phyloP scores from a whole-genome alignment of 2,113 vertebrate species.

The Aramus guarauna region DNA sequence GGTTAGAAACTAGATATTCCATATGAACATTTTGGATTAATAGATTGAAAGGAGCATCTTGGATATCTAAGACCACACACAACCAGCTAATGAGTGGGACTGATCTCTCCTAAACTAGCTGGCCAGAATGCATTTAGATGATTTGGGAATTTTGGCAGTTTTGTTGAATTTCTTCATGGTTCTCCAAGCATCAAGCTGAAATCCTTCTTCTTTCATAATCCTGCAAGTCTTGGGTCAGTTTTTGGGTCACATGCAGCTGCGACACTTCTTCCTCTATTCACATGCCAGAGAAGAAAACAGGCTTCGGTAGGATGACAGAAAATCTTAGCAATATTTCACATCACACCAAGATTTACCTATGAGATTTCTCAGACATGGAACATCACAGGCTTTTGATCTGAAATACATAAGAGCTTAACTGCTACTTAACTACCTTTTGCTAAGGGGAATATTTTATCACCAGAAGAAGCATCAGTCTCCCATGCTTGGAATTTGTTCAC shows the following conservation, averaged over 20 bases:
- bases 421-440: neutral
- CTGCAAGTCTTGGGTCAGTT: neutral
- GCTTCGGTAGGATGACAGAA: neutral
- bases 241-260: neutral
- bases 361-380: neutral
- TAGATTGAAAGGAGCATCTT: neutral
- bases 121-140: neutral
- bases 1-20: neutral
- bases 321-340: neutral
- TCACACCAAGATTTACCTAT: neutral
- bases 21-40: neutral
- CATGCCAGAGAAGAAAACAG: neutral
- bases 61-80: neutral
- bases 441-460: neutral
- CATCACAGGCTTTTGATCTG: neutral
- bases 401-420: neutral
- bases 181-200: neutral
- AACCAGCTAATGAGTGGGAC: neutral
- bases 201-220: neutral
- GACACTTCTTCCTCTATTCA: neutral
- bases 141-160: neutral
- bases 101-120: neutral
- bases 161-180: neutral
- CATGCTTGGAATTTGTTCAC: neutral
- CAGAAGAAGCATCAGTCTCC: neutral